phyloP scores from a whole-genome alignment of 2,113 vertebrate genomes.

The Thermophis baileyi region DNA sequence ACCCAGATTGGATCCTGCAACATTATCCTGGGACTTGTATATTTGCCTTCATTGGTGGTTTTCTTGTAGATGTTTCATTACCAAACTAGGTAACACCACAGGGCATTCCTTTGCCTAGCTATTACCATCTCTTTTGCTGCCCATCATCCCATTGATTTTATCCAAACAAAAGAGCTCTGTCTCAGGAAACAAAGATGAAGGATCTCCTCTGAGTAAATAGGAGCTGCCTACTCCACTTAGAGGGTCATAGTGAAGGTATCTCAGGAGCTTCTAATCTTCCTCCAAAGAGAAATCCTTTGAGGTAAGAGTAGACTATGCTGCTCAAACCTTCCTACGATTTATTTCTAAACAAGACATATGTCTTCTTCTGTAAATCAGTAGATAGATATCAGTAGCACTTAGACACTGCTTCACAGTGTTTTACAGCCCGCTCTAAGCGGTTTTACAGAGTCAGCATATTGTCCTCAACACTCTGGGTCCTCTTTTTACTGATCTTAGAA shows the following conservation, averaged over 20 bases:
- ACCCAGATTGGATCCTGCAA: neutral
- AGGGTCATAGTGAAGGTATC: neutral
- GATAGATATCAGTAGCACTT: neutral
- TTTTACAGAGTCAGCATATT: no score
- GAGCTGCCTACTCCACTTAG: neutral
- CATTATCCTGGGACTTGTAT: neutral
- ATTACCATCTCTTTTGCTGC: neutral
- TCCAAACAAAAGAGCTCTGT: neutral
- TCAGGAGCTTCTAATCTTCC: neutral
- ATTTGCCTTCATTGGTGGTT: neutral
- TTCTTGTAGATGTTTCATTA: neutral
- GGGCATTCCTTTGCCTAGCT: neutral
- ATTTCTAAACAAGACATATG: constrained; percentile 20
- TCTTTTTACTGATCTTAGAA: no score
- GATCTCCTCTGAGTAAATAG: neutral
- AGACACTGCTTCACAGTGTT: neutral
- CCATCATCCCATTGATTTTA: neutral
- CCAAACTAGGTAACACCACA: neutral
- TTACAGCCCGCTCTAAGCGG: neutral
- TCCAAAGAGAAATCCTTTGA: neutral
- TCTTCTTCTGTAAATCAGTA: constrained; percentile 47
- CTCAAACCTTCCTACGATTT: constrained; percentile 8
- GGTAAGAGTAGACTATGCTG: neutral
- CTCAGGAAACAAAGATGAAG: neutral
- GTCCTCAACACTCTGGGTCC: no score